Evolutionary conservation across 2,888 invertebrate species (phyloP).

Genomic region (Acanthacorydalis orientalis): DNA sequence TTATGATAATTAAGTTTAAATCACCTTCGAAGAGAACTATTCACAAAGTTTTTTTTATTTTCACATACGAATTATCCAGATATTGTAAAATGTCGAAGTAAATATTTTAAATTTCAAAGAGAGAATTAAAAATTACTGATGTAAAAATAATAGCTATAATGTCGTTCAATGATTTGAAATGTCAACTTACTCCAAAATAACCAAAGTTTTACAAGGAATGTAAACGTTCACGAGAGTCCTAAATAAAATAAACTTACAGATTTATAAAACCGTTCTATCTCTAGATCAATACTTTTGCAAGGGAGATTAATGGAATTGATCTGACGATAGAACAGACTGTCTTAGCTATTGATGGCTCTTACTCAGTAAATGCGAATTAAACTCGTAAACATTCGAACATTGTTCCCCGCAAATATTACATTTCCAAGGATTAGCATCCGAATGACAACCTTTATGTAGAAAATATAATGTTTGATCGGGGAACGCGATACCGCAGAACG

Average conservation of each 20-base stretch:
- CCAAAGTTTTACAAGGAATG: no score
- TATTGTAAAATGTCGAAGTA: no score
- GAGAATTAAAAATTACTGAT: no score
- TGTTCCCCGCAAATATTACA: constrained; percentile 95
- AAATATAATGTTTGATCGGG: constrained; percentile 93
- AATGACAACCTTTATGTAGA: constrained; percentile 95
- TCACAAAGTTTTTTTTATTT: no score
- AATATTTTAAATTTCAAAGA: no score
- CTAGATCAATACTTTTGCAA: neutral
- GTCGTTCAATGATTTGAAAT: no score
- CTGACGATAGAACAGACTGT: constrained; percentile 18
- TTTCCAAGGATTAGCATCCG: constrained; percentile 92
- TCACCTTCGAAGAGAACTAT: no score
- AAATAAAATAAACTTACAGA: neutral
- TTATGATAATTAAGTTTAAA: no score
- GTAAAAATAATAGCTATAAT: no score
- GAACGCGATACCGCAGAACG: constrained; percentile 86
- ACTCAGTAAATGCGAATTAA: constrained; percentile 88
- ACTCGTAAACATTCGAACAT: constrained; percentile 90
- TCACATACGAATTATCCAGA: no score
- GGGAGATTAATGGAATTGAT: neutral
- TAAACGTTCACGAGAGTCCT: neutral
- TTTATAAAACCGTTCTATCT: neutral
- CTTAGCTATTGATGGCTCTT: constrained; percentile 66
- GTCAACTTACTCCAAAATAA: no score